A percentile compares a stretch with the other conserved stretches of the same genome.
Evolutionary conservation across 2,888 invertebrate genomes (phyloP).

Genomic region (Trachelus iudaicus): DNA sequence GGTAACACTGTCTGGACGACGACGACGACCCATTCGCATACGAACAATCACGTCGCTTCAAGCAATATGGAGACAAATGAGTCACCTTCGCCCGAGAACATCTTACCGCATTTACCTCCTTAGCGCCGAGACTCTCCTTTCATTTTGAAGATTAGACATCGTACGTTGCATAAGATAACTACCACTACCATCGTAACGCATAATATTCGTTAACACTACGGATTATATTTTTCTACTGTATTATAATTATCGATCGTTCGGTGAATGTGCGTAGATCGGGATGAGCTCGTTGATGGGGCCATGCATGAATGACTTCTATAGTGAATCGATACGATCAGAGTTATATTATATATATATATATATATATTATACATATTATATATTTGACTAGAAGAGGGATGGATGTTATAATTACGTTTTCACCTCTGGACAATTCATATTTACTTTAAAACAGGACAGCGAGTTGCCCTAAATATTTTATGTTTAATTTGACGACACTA

Average conservation of each 20-base stretch:
- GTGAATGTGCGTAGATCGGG: background rate
- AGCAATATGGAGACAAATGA: constrained; percentile 25
- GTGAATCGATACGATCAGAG: background rate
- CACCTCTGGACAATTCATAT: too few species aligned
- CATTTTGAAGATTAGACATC: background rate
- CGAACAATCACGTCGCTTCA: constrained; percentile 23
- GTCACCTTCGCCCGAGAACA: constrained; percentile 56
- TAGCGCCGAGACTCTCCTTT: constrained; percentile 45
- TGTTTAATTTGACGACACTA: background rate
- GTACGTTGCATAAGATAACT: background rate
- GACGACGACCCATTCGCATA: constrained; percentile 30
- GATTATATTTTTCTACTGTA: constrained; percentile 64
- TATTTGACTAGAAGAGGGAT: too few species aligned
- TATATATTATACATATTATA: background rate
- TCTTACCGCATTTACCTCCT: constrained; percentile 60
- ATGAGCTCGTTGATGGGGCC: background rate
- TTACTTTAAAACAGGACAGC: too few species aligned
- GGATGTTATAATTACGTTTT: too few species aligned
- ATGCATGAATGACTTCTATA: background rate
- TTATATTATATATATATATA: background rate
- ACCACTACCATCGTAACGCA: constrained; percentile 39
- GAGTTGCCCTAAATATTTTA: too few species aligned
- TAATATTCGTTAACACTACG: constrained; percentile 56
- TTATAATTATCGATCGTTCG: constrained; percentile 18
- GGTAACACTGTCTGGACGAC: constrained; percentile 22